phyloP scores from a whole-genome alignment of 2,797 vertebrate genomes.

The Melanotaenia pygmaea region DNA sequence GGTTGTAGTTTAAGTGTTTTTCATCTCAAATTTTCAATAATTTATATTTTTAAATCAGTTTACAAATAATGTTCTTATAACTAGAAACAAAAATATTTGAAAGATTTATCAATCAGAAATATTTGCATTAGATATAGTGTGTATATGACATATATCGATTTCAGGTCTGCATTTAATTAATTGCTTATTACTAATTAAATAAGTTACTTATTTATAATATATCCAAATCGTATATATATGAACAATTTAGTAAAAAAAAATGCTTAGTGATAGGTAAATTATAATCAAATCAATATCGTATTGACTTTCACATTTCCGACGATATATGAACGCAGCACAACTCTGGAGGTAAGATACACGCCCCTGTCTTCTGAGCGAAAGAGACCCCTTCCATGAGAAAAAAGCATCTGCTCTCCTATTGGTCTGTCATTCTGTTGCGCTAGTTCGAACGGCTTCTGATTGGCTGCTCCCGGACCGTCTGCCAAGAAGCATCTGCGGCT shows the following conservation, averaged over 20 bases:
- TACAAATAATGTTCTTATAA: not conserved
- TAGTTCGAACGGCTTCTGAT: conserved; percentile 30
- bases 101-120: too few relatives aligned
- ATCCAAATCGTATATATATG: too few relatives aligned
- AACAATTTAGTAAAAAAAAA: not conserved
- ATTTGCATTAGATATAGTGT: too few relatives aligned
- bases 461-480: conserved; percentile 45
- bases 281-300: not conserved
- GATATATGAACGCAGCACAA: conserved; percentile 39
- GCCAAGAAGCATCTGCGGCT: conserved; percentile 69
- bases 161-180: too few relatives aligned
- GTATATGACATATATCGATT: too few relatives aligned
- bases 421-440: conserved; percentile 30
- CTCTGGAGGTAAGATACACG: conserved; percentile 44
- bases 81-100: too few relatives aligned
- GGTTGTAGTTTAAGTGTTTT: not conserved
- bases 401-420: conserved; percentile 51
- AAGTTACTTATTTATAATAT: too few relatives aligned
- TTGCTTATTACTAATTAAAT: too few relatives aligned
- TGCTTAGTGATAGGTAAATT: not conserved
- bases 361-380: conserved; percentile 47
- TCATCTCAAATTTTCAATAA: not conserved
- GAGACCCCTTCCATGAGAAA: conserved; percentile 10
- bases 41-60: not conserved
- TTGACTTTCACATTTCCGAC: not conserved